Evolutionary conservation across 2,888 invertebrate species (phyloP), one percentile per base, ranked within the genome.

Genomic region (Ptychoptera contaminata): DNA sequence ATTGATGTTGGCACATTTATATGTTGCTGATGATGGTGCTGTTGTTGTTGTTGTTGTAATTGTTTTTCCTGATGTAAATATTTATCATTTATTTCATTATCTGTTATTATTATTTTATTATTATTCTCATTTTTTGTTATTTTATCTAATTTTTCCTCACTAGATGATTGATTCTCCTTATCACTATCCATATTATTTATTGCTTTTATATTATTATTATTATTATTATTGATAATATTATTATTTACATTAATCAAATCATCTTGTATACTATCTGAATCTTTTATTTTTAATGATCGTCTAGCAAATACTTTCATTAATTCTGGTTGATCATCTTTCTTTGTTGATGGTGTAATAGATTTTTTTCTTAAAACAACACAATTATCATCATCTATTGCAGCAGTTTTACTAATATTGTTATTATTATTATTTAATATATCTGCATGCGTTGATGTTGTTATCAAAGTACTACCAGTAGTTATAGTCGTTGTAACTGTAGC

Each of bases 281-380:
- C 82, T 65, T 81, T 82, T n/a, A 82, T 67, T 64, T 85, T 85
- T 0, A 85, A 65, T n/a, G 84, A 85, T 46, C 84, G 67, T 37
- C 85, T 67, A 0, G 84, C 84, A 58, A 85, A 85, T 1, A 85
- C 85, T 63, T 84, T 84, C 76, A 84, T 78, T 8, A 84, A 59
- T 61, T 84, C 84, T 0, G 84, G 83, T 58, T 82, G 81, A 32
- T 80, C 77, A 46, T 82, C 80, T 45, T 73, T 71, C 53, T 67
- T 53, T 5, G 48, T 47, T 3, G 45, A 44, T 29, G 39, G 48
- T 11, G 50, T 45, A n/a, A 40, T 39, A 6, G 64, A 61, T 49
- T 65, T 65, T 46, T 63, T 63, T 23, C 65, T 59, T 42, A 65
- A 48, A 37, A 65, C 54, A 8, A 64, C 64, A 3, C 52, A 53